phyloP scores from a whole-genome alignment of 1,140 invertebrate species.

The Drosophila lacertosa region DNA sequence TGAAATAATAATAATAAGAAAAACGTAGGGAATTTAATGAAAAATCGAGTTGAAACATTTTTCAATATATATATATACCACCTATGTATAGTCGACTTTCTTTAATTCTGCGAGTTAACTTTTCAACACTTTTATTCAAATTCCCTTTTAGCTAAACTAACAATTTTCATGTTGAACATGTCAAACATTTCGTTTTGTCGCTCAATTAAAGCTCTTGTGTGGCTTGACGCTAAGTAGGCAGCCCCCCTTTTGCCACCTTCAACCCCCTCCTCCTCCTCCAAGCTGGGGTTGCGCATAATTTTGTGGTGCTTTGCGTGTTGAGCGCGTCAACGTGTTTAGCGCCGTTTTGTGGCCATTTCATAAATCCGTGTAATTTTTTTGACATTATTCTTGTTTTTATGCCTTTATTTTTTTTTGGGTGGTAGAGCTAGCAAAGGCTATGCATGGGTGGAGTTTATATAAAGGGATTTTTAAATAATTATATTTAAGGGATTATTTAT shows the following conservation, averaged over 20 bases:
- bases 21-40: neutral
- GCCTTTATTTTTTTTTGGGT: neutral
- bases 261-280: neutral
- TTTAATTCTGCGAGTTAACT: too few relatives aligned
- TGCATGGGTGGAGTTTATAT: neutral
- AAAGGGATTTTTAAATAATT: too few relatives aligned
- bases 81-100: too few relatives aligned
- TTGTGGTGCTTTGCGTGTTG: constrained; percentile 58
- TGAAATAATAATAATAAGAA: too few relatives aligned
- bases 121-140: too few relatives aligned
- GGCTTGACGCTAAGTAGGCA: constrained; percentile 21
- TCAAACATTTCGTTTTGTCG: constrained; percentile 49
- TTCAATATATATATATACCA: too few relatives aligned
- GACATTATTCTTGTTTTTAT: constrained; percentile 23
- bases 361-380: constrained; percentile 67
- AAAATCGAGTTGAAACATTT: neutral
- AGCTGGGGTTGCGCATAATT: constrained; percentile 45
- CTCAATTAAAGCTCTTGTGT: constrained; percentile 46
- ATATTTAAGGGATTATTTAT: too few relatives aligned
- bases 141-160: neutral
- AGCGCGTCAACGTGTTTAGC: constrained; percentile 71
- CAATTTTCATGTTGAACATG: constrained; percentile 36
- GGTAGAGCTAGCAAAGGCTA: neutral
- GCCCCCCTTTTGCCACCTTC: neutral
- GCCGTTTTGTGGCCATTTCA: constrained; percentile 68